Evolutionary conservation across 1,140 invertebrate genomes (phyloP).

Genomic region (Riptortus pedestris): DNA sequence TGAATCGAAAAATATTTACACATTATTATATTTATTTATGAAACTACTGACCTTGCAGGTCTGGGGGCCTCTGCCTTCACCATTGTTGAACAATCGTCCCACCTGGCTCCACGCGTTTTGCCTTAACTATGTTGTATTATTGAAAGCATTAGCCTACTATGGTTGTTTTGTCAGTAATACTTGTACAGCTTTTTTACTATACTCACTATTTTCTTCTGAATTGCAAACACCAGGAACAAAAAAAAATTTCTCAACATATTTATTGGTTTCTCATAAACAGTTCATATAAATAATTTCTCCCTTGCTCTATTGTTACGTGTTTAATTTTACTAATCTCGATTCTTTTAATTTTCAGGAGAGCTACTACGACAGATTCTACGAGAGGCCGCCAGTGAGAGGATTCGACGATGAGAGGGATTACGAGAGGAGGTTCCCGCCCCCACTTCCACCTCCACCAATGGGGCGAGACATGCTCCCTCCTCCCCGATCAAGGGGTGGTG

Average conservation of each 20-base stretch:
- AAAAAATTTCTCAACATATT: background rate
- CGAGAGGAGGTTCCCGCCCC: conserved; percentile 53
- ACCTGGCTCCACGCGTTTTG: too few species aligned
- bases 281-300: background rate
- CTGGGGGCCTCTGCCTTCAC: too few species aligned
- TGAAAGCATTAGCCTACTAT: too few species aligned
- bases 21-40: too few species aligned
- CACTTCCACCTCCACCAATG: conserved; percentile 35
- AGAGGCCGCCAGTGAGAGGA: conserved; percentile 45
- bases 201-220: too few species aligned
- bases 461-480: conserved; percentile 52
- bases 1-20: too few species aligned
- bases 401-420: conserved; percentile 69
- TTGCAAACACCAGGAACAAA: too few species aligned
- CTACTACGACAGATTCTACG: conserved; percentile 72
- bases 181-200: too few species aligned
- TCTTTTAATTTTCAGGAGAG: conserved; percentile 46
- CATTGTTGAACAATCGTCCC: too few species aligned
- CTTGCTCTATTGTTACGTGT: background rate
- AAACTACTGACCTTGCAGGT: too few species aligned
- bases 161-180: too few species aligned
- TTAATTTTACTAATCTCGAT: background rate
- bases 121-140: too few species aligned
- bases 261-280: background rate
- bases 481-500: conserved; percentile 43